Base-by-base conservation (phyloP, 2,113 vertebrate species). In the Mastomys coucha region DNA sequence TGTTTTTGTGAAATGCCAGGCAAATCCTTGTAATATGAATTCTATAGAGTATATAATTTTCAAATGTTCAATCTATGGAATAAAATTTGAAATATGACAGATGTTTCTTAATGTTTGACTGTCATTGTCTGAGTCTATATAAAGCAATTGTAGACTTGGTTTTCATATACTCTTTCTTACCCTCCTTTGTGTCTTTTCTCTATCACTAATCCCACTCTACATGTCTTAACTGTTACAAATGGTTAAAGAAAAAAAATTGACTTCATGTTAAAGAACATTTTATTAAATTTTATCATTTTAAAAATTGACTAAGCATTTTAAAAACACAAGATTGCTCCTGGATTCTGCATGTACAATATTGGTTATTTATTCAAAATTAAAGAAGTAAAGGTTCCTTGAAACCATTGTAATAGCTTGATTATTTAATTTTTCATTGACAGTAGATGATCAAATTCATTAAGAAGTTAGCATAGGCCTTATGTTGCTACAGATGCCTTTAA, bases 1-100 rank as follows among this genome's bases (percentile, higher is more conserved):
- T 9, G 6, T 67, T 49, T 63, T 16, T 42, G 24, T 76, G 1
- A 3, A 89, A 67, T n/a, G 4, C 36, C 31, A 94, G 33, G 39
- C n/a, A 70, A 16, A 76, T 16, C 8, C 72, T 81, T 93, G 33
- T 9, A 69, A 16, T 65, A 28, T 13, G 60, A 9, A 76, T 65
- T 4, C 36, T 9, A 82, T 82, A 5, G 67, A 65, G 8, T 88
- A n/a, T 26, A 51, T 58, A 39, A 76, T 86, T 93, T 85, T 88
- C 77, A 33, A 28, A 75, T 75, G 53, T 12, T 60, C 42, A 75
- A 67, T 84, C 8, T 31, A 60, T 49, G 42, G 17, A 60, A 84
- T 85, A 67, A 93, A 88, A 88, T 94, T 96, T 67, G 19, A 80
- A 96, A 72, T 88, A 81, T 45, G n/a, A 70, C 24, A 84, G 28